Evolutionary conservation across 2,888 invertebrate genomes (phyloP).

Genomic region (Thysanoteuthis rhombus): DNA sequence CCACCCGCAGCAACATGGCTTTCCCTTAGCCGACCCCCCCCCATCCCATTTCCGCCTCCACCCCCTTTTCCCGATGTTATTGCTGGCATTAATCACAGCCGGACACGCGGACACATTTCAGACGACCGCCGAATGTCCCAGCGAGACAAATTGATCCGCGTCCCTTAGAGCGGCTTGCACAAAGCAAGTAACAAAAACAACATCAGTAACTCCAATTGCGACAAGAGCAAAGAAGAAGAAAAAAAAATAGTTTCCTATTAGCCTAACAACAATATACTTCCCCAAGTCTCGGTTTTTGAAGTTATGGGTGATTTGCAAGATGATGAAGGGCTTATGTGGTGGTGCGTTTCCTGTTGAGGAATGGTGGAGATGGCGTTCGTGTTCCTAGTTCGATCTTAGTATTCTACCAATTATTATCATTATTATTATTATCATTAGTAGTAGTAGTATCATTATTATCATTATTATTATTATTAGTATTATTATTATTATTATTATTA

Average conservation of each 20-base stretch:
- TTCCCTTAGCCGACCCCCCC: background rate
- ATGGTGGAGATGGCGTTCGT: background rate
- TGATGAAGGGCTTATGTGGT: background rate
- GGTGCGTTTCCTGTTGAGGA: background rate
- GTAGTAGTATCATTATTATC: too few relatives aligned
- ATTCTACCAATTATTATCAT: too few relatives aligned
- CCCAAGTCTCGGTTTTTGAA: background rate
- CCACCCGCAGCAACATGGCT: background rate
- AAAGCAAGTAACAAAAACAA: background rate
- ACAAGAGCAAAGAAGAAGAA: background rate
- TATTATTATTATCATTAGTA: too few relatives aligned
- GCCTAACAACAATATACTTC: background rate
- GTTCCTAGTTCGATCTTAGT: background rate
- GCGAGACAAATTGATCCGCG: constrained; percentile 12
- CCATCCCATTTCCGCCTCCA: background rate
- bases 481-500: too few relatives aligned
- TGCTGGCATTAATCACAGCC: constrained; percentile 12
- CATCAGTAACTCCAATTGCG: too few relatives aligned
- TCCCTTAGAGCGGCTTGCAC: background rate
- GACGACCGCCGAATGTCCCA: background rate
- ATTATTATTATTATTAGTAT: too few relatives aligned
- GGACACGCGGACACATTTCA: background rate
- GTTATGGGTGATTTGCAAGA: background rate
- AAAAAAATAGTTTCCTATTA: background rate
- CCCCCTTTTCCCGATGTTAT: background rate